Evolutionary conservation across 2,888 invertebrate species (phyloP).

Genomic region (Pollenia griseotomentosa): DNA sequence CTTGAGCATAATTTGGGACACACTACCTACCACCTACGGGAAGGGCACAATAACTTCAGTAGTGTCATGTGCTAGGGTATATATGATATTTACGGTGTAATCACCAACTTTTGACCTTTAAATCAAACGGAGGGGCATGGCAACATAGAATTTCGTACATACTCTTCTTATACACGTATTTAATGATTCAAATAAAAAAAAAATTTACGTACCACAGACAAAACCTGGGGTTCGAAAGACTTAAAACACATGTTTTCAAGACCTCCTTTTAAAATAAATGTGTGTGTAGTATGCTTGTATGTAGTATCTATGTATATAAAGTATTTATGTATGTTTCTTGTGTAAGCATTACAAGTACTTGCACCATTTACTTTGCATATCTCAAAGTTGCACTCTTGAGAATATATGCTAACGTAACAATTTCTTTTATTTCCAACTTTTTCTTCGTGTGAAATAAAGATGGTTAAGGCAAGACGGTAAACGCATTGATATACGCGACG

Average conservation of each 20-base stretch:
- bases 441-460: conserved; percentile 25
- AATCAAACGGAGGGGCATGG: too few species aligned
- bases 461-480: not conserved
- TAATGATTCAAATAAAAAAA: too few species aligned
- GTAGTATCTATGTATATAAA: not conserved
- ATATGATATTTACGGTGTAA: too few species aligned
- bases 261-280: not conserved
- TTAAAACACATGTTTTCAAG: not conserved
- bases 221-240: too few species aligned
- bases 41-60: too few species aligned
- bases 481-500: conserved; percentile 29
- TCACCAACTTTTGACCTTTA: too few species aligned
- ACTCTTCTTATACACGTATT: not conserved
- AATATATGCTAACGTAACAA: conserved; percentile 49
- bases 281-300: not conserved
- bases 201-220: not conserved
- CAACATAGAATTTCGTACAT: too few species aligned
- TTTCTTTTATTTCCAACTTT: conserved; percentile 16
- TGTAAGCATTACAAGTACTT: not conserved
- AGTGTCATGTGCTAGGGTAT: too few species aligned
- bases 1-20: too few species aligned
- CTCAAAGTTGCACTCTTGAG: conserved; percentile 57
- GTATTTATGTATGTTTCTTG: not conserved
- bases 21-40: too few species aligned
- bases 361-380: conserved; percentile 66